phyloP scores from a whole-genome alignment of 2,113 vertebrate genomes.

The Strigops habroptila region DNA sequence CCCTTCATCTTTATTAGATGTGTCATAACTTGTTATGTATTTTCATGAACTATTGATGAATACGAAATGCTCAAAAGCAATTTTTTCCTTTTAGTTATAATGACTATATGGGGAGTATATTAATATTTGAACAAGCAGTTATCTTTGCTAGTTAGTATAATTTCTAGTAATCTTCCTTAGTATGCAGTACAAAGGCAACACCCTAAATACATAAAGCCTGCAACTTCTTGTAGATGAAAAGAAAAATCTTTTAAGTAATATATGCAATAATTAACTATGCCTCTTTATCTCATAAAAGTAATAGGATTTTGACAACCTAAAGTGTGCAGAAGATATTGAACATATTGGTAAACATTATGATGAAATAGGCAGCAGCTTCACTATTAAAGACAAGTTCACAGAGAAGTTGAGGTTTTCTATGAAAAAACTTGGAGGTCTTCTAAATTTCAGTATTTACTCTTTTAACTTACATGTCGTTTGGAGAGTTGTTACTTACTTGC shows the following conservation, averaged over 20 bases:
- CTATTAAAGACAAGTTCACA: neutral
- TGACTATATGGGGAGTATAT: slow-evolving; percentile 24
- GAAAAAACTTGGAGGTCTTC: neutral
- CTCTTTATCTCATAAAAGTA: neutral
- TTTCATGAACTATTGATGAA: slow-evolving; percentile 52
- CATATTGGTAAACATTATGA: neutral
- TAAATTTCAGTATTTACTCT: neutral
- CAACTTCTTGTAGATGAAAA: neutral
- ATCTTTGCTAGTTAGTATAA: slow-evolving; percentile 2
- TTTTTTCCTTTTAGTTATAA: slow-evolving; percentile 39
- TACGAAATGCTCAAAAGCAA: slow-evolving; percentile 10
- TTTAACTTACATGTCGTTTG: neutral
- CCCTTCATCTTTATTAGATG: slow-evolving; percentile 55
- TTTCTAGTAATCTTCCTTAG: neutral
- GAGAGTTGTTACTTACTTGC: neutral
- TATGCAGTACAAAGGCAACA: neutral
- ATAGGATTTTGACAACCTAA: neutral
- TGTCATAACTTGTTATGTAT: slow-evolving; percentile 39
- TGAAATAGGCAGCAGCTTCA: neutral
- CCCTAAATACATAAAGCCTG: neutral
- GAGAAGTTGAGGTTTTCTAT: neutral
- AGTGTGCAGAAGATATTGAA: neutral
- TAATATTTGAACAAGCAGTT: slow-evolving; percentile 57
- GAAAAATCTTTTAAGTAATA: neutral
- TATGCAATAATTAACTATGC: neutral